phyloP scores from a whole-genome alignment of 2,113 vertebrate species.

The Tor tambroides region DNA sequence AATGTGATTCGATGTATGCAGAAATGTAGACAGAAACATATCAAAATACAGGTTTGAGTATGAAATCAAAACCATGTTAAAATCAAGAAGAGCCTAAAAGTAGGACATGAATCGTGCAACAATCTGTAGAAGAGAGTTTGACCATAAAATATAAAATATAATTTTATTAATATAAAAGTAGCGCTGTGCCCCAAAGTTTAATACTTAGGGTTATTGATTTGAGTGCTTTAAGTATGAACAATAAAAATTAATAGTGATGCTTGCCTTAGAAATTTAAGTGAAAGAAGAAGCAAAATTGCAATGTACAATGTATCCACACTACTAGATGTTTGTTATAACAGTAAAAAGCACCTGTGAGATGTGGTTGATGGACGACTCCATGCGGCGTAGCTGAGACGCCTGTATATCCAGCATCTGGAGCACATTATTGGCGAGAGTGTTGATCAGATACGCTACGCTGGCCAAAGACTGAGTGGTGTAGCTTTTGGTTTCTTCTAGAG shows the following conservation, averaged over 20 bases:
- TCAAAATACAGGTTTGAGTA: neutral
- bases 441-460: constrained; percentile 98
- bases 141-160: too few relatives aligned
- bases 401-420: constrained; percentile 99
- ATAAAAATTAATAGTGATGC: neutral
- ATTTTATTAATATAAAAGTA: too few relatives aligned
- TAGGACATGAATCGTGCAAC: too few relatives aligned
- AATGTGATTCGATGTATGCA: neutral
- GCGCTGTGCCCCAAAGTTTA: too few relatives aligned
- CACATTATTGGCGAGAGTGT: constrained; percentile 99
- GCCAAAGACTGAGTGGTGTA: constrained; percentile 98
- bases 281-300: neutral
- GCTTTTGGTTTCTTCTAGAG: constrained; percentile 98
- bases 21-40: neutral
- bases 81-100: neutral
- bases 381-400: constrained; percentile 95
- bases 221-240: neutral
- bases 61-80: neutral
- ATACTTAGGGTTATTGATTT: neutral
- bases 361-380: constrained; percentile 99
- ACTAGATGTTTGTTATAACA: neutral
- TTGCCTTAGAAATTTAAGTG: neutral
- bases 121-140: too few relatives aligned
- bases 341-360: constrained; percentile 92
- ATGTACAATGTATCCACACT: neutral